phyloP scores from a whole-genome alignment of 2,797 vertebrate species.

The Falco berigora region DNA sequence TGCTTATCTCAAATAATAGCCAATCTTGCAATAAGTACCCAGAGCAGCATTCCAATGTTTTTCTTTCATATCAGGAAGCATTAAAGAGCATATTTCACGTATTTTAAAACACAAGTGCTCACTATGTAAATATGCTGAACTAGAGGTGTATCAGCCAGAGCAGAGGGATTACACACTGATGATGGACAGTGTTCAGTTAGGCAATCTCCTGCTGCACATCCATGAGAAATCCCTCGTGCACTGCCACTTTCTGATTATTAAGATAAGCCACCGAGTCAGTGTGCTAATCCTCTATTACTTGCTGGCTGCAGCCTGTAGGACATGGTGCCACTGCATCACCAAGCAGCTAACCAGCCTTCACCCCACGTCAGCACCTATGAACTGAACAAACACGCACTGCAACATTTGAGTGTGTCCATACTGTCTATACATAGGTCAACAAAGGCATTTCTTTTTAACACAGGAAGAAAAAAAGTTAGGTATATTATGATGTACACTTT shows the following conservation, averaged over 20 bases:
- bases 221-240: background rate
- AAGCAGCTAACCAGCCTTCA: background rate
- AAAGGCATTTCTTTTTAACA: background rate
- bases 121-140: background rate
- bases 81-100: background rate
- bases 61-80: background rate
- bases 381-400: background rate
- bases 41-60: background rate
- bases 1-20: background rate
- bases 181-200: background rate
- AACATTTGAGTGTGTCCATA: background rate
- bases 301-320: background rate
- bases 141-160: background rate
- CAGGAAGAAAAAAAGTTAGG: background rate
- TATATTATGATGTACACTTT: background rate
- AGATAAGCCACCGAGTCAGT: background rate
- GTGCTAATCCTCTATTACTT: background rate
- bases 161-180: background rate
- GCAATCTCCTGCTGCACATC: background rate
- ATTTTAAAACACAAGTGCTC: background rate
- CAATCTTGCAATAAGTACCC: background rate
- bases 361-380: background rate
- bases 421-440: background rate
- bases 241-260: background rate
- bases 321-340: background rate